Conservation (phyloP, 2,888 invertebrate species). For the Timema cristinae region DNA sequence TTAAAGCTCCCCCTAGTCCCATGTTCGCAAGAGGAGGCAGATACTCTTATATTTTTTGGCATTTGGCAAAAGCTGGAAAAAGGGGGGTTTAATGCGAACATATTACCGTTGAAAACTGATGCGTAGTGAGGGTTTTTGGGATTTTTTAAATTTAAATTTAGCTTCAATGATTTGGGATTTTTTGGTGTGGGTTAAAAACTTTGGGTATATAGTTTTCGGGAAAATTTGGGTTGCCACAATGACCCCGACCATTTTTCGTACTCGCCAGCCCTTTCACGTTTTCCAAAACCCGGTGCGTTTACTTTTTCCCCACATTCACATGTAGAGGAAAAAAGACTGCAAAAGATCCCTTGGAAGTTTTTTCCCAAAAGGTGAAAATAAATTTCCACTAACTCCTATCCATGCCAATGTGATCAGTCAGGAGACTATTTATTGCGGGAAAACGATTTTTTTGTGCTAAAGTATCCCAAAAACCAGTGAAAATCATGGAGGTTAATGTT, state of each 20-base stretch:
- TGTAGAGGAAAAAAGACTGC: conserved; percentile 16
- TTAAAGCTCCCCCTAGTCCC: not conserved
- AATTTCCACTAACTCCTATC: not conserved
- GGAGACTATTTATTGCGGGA: not conserved
- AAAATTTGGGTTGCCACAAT: not conserved
- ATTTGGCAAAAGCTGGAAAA: conserved; percentile 7
- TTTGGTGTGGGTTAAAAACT: not conserved
- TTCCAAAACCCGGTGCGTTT: conserved; percentile 19
- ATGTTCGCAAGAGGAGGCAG: conserved; percentile 17
- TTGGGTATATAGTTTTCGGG: conserved; percentile 2
- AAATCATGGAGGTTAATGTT: conserved; percentile 14
- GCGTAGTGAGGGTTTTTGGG: conserved; percentile 10
- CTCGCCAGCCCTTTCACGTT: not conserved
- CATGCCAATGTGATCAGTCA: not conserved
- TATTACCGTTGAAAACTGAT: conserved; percentile 2
- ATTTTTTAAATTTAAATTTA: not conserved
- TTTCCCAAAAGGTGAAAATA: not conserved
- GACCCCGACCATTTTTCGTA: not conserved
- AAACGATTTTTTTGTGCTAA: conserved; percentile 17
- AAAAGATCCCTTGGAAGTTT: not conserved
- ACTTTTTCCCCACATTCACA: conserved; percentile 14
- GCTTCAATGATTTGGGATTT: conserved; percentile 4
- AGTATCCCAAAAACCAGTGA: not conserved
- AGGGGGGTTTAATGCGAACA: conserved; percentile 15
- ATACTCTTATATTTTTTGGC: conserved; percentile 13